Conservation (phyloP, 1,140 invertebrate genomes). For the Drosophila suzukii region DNA sequence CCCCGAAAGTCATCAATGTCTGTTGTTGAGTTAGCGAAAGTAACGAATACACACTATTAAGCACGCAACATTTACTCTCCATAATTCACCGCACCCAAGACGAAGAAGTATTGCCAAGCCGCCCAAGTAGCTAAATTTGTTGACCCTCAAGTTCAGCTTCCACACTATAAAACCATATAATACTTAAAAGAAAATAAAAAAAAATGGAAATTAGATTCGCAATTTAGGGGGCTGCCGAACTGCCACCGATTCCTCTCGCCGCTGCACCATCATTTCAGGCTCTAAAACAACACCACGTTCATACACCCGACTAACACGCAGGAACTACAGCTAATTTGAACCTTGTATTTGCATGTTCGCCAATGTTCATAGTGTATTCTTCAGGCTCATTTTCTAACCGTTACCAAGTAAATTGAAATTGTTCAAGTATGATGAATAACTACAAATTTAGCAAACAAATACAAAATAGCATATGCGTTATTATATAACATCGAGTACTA, state of each 20-base stretch:
- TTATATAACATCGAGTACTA: constrained; percentile 79
- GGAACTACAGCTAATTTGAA: constrained; percentile 44
- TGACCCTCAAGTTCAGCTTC: constrained; percentile 58
- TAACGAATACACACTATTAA: constrained; percentile 48
- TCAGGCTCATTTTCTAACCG: constrained; percentile 58
- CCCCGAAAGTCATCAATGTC: constrained; percentile 45
- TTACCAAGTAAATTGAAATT: constrained; percentile 51
- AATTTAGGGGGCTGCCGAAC: constrained; percentile 58
- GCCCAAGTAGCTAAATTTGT: constrained; percentile 76
- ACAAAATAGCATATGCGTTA: constrained; percentile 79
- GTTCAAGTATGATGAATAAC: constrained; percentile 56
- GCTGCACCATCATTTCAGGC: constrained; percentile 57
- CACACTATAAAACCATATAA: constrained; percentile 52
- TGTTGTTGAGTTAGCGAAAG: constrained; percentile 57
- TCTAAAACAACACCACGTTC: constrained; percentile 40
- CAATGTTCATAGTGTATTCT: constrained; percentile 64
- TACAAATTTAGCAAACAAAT: constrained; percentile 71
- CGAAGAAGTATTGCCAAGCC: constrained; percentile 73
- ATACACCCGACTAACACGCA: constrained; percentile 4
- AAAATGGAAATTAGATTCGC: constrained; percentile 72
- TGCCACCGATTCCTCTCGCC: constrained; percentile 14
- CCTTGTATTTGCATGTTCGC: constrained; percentile 70
- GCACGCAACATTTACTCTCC: constrained; percentile 26
- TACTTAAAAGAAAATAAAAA: constrained; percentile 32
- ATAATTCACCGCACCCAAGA: constrained; percentile 15